Conservation (phyloP, 2,888 invertebrate species). For the Tetanocera ferruginea region DNA sequence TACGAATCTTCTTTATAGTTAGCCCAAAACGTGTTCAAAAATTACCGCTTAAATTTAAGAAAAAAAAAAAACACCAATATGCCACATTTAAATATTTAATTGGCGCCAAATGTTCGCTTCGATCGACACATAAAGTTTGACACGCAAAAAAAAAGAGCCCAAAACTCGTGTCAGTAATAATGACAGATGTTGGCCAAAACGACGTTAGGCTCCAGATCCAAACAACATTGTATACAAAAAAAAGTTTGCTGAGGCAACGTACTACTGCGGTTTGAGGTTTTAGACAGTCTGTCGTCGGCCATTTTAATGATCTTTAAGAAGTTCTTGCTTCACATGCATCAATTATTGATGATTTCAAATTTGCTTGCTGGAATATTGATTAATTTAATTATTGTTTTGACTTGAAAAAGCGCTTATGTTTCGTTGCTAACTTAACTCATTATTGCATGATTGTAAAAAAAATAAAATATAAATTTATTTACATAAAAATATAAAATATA, state of each 20-base stretch:
- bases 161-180: constrained; percentile 38
- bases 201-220: background rate
- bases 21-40: background rate
- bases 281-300: constrained; percentile 33
- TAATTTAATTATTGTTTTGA: constrained; percentile 2
- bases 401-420: too few species aligned
- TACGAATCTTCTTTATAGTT: background rate
- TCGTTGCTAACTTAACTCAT: too few species aligned
- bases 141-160: background rate
- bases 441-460: too few species aligned
- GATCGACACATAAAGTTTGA: constrained; percentile 38
- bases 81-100: constrained; percentile 40
- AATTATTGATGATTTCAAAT: constrained; percentile 1
- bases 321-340: background rate
- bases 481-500: too few species aligned
- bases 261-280: constrained; percentile 20
- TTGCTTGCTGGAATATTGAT: constrained; percentile 5
- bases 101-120: constrained; percentile 61
- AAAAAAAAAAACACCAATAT: background rate
- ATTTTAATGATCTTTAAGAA: background rate
- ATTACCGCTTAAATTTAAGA: background rate
- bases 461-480: too few species aligned
- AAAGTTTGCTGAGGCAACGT: background rate
- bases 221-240: too few species aligned
- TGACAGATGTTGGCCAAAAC: constrained; percentile 49